Evolutionary conservation across 2,797 vertebrate genomes (phyloP), one percentile per base, ranked within the genome.

Genomic region (Poecile montanus): DNA sequence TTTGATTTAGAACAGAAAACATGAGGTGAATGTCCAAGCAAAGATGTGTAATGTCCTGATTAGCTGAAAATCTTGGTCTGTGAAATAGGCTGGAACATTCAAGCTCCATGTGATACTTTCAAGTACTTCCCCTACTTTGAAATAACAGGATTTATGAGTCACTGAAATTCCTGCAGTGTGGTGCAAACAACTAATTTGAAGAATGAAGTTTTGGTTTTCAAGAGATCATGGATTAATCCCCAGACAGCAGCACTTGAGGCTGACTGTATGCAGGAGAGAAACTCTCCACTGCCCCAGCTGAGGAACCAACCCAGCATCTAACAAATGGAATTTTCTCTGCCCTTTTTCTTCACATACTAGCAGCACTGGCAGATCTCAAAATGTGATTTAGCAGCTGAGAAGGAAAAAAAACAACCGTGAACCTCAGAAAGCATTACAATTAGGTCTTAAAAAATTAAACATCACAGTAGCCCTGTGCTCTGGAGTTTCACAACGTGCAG

Each of bases 91-190:
- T 68, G 38, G 68, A 87, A 76, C 51, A 30, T 30, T 88, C 62
- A 63, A 86, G n/a, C 44, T 85, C 66, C 67, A 38, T 5, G 13
- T 89, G 87, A 44, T 91, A 51, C 75, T 90, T 94, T 77, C 72
- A 56, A 73, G 51, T 60, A 57, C 56, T 88, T 85, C 63, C 71
- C 62, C 85, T 72, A 40, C 78, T 95, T 91, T 80, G 85, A 94
- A 91, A 93, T 85, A 94, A 93, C 71, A 90, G 82, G 80, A 89
- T 80, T 88, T 96, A 70, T 65, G 92, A 90, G 88, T 96, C 91
- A 86, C 77, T 85, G 73, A 60, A 80, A 79, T 94, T 96, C 89
- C 85, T 81, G 47, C 4, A 16, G 71, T 27, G 57, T 53, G 88
- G 76, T 78, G 62, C 76, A 51, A 94, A 71, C 76, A 91, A 72